Percentiles rank a stretch among this genome's conserved stretches.
Evolutionary conservation across 2,797 vertebrate genomes (phyloP).

Genomic region (Premnoplex brunnescens): DNA sequence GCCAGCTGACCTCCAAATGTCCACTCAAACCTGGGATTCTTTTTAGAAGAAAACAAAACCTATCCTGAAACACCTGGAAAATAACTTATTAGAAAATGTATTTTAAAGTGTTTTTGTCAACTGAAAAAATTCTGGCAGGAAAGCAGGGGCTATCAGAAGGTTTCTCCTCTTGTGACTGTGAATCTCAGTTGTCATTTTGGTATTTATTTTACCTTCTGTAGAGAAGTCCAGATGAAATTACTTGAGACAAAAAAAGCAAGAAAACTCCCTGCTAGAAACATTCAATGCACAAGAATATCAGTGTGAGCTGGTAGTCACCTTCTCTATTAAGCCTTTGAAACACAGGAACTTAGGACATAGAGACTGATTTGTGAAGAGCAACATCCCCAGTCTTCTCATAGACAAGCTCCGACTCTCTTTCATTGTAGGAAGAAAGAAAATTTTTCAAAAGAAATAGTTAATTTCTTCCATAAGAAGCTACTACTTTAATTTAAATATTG

Average conservation of each 20-base stretch:
- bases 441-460: neutral
- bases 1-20: neutral
- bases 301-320: neutral
- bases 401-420: neutral
- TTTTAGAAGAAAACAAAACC: neutral
- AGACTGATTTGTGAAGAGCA: neutral
- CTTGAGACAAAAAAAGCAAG: neutral
- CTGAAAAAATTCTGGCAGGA: neutral
- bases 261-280: neutral
- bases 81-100: neutral
- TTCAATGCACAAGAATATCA: neutral
- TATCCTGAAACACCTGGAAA: neutral
- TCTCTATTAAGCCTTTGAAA: neutral
- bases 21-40: neutral
- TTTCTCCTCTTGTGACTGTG: neutral
- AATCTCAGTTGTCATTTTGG: neutral
- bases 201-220: neutral
- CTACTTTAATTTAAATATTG: neutral
- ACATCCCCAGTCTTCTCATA: neutral
- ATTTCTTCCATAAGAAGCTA: neutral
- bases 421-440: neutral
- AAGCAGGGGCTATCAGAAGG: neutral
- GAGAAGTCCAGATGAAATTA: neutral
- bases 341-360: neutral
- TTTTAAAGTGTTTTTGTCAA: neutral